Evolutionary conservation across 2,797 vertebrate species (phyloP).

Genomic region (Sylvia borin): DNA sequence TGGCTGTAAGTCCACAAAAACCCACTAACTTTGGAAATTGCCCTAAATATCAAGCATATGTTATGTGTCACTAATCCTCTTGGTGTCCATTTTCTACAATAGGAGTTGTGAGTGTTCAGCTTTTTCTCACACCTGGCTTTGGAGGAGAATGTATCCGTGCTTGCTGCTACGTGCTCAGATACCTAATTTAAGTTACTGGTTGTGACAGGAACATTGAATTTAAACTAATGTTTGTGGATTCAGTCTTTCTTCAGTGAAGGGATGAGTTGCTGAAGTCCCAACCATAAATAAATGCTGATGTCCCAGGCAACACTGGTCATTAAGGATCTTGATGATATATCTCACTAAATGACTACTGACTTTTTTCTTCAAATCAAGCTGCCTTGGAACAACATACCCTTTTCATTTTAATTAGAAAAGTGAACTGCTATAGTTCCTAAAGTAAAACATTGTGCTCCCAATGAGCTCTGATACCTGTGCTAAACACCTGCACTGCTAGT

Average conservation of each 20-base stretch:
- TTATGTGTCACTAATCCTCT: neutral
- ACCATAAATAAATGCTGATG: neutral
- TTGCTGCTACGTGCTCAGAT: neutral
- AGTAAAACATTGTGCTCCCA: neutral
- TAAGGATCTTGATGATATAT: neutral
- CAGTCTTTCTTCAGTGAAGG: neutral
- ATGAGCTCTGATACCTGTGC: neutral
- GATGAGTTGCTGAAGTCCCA: neutral
- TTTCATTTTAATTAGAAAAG: constrained; percentile 6
- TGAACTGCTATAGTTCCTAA: neutral
- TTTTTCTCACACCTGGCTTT: neutral
- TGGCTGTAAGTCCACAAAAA: neutral
- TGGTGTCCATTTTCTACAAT: neutral
- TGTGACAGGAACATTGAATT: constrained; percentile 28
- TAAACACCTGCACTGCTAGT: neutral
- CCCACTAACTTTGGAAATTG: neutral
- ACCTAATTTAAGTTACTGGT: constrained; percentile 24
- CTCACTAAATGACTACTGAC: neutral
- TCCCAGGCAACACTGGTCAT: neutral
- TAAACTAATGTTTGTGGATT: constrained; percentile 1
- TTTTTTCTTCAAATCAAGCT: neutral
- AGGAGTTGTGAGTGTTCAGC: neutral
- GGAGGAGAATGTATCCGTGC: neutral
- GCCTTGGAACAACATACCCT: neutral
- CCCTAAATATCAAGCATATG: constrained; percentile 8